Percentiles rank a stretch among this genome's conserved stretches.
Conservation (phyloP, 2,113 vertebrate genomes). For the Butorides virescens region DNA sequence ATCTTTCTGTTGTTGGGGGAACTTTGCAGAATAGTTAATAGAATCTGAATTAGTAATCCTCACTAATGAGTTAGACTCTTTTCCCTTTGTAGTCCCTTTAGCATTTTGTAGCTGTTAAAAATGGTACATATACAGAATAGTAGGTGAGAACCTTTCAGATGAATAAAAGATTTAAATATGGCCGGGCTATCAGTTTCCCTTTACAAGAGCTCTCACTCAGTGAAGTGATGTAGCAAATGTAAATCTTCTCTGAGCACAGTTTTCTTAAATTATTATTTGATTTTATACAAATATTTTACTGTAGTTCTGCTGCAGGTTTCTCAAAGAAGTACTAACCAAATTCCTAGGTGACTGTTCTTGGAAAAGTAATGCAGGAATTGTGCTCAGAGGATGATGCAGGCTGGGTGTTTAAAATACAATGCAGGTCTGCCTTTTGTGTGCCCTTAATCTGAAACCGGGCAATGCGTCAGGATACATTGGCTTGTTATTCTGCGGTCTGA, state of each 20-base stretch:
- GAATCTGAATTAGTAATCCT: slow-evolving; percentile 2
- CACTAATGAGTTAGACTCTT: not conserved
- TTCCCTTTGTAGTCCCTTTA: not conserved
- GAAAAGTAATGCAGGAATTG: not conserved
- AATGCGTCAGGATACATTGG: not conserved
- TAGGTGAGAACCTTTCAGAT: not conserved
- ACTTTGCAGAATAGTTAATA: slow-evolving; percentile 28
- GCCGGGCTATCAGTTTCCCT: not conserved
- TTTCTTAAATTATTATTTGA: not conserved
- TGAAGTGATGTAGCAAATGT: not conserved
- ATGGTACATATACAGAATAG: not conserved
- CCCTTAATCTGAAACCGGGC: slow-evolving; percentile 7
- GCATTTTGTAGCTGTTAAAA: slow-evolving; percentile 11
- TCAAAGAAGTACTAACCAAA: not conserved
- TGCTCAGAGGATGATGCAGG: not conserved
- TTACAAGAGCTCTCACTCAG: not conserved
- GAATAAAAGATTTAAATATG: slow-evolving; percentile 10
- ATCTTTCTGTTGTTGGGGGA: not conserved
- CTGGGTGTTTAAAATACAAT: slow-evolving; percentile 1
- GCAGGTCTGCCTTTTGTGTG: slow-evolving; percentile 47
- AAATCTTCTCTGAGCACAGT: not conserved
- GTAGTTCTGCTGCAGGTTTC: not conserved
- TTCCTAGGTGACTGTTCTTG: not conserved
- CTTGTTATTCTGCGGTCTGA: not conserved
- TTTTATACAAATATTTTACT: not conserved